Percentiles rank a stretch among this genome's conserved stretches.
phyloP scores from a whole-genome alignment of 2,797 vertebrate genomes.

The Pangasius sanitwongsei region DNA sequence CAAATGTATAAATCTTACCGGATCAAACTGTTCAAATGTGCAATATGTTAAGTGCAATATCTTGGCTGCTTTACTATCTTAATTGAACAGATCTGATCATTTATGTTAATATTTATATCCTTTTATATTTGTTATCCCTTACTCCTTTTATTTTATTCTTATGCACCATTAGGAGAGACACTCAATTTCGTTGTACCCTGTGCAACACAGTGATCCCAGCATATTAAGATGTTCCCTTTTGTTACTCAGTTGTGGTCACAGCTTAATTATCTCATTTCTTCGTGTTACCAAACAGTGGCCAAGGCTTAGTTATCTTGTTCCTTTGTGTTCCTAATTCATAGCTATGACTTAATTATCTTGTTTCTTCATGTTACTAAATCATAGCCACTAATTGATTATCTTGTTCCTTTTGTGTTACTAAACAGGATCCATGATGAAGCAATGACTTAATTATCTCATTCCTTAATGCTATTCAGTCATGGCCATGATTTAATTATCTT shows the following conservation, averaged over 20 bases:
- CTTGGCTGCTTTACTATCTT: too few relatives aligned
- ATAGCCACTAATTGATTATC: background rate
- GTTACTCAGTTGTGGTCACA: background rate
- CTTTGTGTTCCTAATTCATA: background rate
- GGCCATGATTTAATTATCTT: background rate
- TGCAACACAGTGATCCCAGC: background rate
- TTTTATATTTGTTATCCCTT: too few relatives aligned
- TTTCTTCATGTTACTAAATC: background rate
- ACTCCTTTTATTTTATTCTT: too few relatives aligned
- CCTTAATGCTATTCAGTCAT: background rate
- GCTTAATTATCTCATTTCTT: background rate
- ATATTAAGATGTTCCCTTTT: background rate
- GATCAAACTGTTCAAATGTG: too few relatives aligned
- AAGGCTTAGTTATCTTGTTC: background rate
- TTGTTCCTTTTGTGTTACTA: background rate
- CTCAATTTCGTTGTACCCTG: background rate
- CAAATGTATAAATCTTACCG: too few relatives aligned
- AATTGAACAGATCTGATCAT: too few relatives aligned
- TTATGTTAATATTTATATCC: too few relatives aligned
- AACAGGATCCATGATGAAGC: background rate
- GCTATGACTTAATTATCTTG: background rate
- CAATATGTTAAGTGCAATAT: too few relatives aligned
- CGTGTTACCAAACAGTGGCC: background rate
- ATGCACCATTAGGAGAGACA: too few relatives aligned
- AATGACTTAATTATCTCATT: background rate